A percentile compares a stretch with the other conserved stretches of the same genome.
Conservation (phyloP, 2,888 invertebrate species). For the Loripinus fragilis region DNA sequence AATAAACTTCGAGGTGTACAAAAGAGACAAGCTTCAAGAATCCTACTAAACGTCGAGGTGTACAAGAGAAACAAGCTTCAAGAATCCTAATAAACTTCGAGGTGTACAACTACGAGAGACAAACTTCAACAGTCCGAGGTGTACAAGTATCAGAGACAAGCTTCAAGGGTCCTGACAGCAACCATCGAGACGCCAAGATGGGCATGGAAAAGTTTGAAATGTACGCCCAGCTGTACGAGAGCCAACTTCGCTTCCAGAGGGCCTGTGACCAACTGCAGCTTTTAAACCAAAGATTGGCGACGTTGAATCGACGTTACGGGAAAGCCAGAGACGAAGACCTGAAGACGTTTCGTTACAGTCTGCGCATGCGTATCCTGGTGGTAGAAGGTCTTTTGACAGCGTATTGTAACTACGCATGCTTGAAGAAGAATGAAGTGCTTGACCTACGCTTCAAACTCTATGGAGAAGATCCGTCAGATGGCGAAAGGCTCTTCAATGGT, state of each 20-base stretch:
- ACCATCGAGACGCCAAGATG: conserved; percentile 22
- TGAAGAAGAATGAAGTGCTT: conserved; percentile 61
- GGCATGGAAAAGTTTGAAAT: conserved; percentile 61
- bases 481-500: neutral
- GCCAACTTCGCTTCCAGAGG: conserved; percentile 38
- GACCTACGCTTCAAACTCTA: conserved; percentile 52
- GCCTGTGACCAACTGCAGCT: conserved; percentile 58
- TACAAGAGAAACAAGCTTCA: no score
- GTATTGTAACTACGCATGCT: conserved; percentile 58
- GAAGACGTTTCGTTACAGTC: conserved; percentile 55
- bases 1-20: no score
- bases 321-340: conserved; percentile 35
- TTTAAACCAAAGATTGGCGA: conserved; percentile 47
- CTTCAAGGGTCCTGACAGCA: no score
- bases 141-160: no score
- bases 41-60: no score
- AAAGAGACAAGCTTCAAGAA: no score
- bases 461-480: conserved; percentile 29
- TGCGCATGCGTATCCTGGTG: conserved; percentile 59
- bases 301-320: conserved; percentile 50
- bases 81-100: no score
- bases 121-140: no score
- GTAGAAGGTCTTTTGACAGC: conserved; percentile 60
- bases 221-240: conserved; percentile 58
- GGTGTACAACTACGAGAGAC: no score